Evolutionary conservation across 2,113 vertebrate species (phyloP).

Genomic region (Catharus minimus): DNA sequence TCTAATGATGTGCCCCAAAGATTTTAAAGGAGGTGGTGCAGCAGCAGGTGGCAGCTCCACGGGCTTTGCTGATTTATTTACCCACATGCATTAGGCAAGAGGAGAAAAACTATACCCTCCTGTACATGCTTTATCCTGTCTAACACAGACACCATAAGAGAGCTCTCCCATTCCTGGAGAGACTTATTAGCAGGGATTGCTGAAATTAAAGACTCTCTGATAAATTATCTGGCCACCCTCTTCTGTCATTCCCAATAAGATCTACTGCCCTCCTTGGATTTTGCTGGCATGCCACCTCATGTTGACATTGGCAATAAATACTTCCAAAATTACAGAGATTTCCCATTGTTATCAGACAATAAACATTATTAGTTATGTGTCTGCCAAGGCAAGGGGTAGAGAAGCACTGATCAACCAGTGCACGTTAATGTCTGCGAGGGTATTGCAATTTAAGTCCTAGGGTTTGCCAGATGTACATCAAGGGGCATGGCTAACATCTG

Average conservation of each 20-base stretch:
- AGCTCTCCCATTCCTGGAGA: neutral
- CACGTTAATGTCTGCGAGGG: neutral
- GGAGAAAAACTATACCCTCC: neutral
- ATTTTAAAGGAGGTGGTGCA: neutral
- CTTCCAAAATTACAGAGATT: neutral
- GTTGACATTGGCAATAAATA: neutral
- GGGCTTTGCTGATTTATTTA: neutral
- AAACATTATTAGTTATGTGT: neutral
- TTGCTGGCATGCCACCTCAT: neutral
- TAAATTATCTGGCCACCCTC: neutral
- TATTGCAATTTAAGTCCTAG: neutral
- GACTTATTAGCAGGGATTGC: neutral
- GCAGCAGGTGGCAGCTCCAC: neutral
- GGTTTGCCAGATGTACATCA: neutral
- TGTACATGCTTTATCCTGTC: neutral
- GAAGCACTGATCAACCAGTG: neutral
- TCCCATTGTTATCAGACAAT: neutral
- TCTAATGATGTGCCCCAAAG: neutral
- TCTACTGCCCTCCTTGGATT: neutral
- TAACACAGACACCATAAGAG: fast-evolving
- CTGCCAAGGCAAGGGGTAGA: neutral
- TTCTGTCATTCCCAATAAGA: neutral
- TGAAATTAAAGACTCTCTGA: neutral
- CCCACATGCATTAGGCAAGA: neutral
- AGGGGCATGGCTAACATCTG: neutral